Evolutionary conservation across 2,113 vertebrate species (phyloP), one percentile per base, ranked within the genome.

Genomic region (Pachyramphus minor): DNA sequence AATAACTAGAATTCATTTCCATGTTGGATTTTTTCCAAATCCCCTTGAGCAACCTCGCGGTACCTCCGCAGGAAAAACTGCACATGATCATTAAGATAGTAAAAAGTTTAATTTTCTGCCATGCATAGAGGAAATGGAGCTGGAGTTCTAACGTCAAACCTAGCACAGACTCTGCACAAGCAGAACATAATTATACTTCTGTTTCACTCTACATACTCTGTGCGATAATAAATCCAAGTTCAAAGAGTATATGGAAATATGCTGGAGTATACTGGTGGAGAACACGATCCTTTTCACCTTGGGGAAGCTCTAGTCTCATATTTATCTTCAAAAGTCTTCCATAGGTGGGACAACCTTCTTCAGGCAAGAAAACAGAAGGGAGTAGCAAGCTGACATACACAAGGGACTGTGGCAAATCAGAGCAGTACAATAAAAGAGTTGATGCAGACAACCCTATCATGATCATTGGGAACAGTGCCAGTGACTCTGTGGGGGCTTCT

Each of bases 31-130:
- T 90, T 90, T 93, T 92, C 55, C 79, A 88, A 83, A 91, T 33
- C 5, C 19, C 37, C 35, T 62, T 59, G 50, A 84, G 55, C 41
- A 88, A 76, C 25, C 44, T 79, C 0, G 0, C 0, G 0, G 45
- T 45, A 88, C n/a, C 28, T 69, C 58, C 44, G 14, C 31, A 73
- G 47, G 39, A 83, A 74, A 75, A 87, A 44, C 13, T 35, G 30
- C 25, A 76, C 7, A 28, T 14, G 59, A 88, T 76, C 87, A 67
- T 6, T 69, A 89, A 80, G 47, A 67, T 6, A 69, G 59, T 20
- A 14, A 83, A 30, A 88, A 77, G 44, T 87, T 90, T 47, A 63
- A 87, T 93, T 55, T 95, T 90, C 50, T 84, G 15, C 37, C 42
- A 85, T 66, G 25, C 23, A 55, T 9, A 53, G 39, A 76, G 47